Conservation (phyloP, 1,140 invertebrate genomes). For the Olivierus martensii region DNA sequence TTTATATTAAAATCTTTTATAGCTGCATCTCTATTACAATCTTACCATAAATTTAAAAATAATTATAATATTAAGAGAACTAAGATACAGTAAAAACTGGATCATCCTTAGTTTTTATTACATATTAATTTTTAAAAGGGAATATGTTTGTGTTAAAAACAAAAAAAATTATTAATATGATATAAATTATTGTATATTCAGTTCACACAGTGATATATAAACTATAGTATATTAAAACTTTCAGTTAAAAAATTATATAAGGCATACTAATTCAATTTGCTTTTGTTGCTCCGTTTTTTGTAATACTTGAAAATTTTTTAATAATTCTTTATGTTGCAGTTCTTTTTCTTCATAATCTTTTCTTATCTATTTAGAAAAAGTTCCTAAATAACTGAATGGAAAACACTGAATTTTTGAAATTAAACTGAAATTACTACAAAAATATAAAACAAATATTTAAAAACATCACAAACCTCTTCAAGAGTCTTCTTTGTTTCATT, state of each 20-base stretch:
- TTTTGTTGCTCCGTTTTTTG: slow-evolving; percentile 22
- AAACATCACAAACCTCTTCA: background rate
- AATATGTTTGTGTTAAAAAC: too few relatives aligned
- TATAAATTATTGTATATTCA: too few relatives aligned
- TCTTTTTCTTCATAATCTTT: background rate
- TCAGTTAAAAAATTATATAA: background rate
- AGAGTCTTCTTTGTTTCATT: background rate
- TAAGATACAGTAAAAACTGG: too few relatives aligned
- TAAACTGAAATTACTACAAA: background rate
- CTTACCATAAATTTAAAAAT: too few relatives aligned
- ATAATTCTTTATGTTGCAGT: background rate
- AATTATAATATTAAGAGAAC: too few relatives aligned
- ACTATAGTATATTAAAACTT: too few relatives aligned
- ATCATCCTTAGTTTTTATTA: too few relatives aligned
- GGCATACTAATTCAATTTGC: slow-evolving; percentile 16
- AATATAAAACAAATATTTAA: background rate
- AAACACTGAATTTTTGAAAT: background rate
- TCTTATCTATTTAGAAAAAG: slow-evolving; percentile 1
- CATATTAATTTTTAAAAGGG: too few relatives aligned
- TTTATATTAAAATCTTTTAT: too few relatives aligned
- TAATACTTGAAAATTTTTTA: slow-evolving; percentile 4
- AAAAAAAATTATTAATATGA: too few relatives aligned
- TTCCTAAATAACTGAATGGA: background rate
- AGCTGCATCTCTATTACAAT: too few relatives aligned
- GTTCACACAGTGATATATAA: too few relatives aligned